Evolutionary conservation across 1,140 invertebrate genomes (phyloP).

Genomic region (Macrosteles quadrilineatus): DNA sequence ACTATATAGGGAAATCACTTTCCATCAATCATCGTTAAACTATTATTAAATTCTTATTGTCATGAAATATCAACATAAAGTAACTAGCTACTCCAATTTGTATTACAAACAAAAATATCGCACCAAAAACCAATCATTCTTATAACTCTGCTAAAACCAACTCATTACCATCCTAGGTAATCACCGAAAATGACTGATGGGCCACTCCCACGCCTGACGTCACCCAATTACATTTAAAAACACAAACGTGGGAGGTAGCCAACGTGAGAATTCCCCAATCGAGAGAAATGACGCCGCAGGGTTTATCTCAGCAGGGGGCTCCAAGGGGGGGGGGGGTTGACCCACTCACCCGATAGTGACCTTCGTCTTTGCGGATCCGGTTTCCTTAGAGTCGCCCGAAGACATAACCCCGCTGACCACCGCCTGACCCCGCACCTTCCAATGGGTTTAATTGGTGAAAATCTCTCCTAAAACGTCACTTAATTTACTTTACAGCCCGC

Average conservation of each 20-base stretch:
- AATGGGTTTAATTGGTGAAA: not conserved
- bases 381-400: slow-evolving; percentile 21
- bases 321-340: slow-evolving; percentile 11
- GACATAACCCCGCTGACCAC: slow-evolving; percentile 22
- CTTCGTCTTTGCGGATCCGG: slow-evolving; percentile 23
- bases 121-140: too few relatives aligned
- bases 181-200: too few relatives aligned
- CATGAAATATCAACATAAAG: too few relatives aligned
- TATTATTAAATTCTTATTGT: too few relatives aligned
- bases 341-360: slow-evolving; percentile 17
- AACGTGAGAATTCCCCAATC: slow-evolving; percentile 14
- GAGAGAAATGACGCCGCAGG: not conserved
- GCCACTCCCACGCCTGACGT: not conserved
- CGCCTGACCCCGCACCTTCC: slow-evolving; percentile 1
- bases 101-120: too few relatives aligned
- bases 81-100: too few relatives aligned
- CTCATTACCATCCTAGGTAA: too few relatives aligned
- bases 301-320: not conserved
- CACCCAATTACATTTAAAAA: not conserved
- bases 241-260: not conserved
- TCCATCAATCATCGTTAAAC: too few relatives aligned
- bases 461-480: slow-evolving; percentile 8
- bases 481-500: not conserved
- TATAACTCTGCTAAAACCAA: too few relatives aligned
- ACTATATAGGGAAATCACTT: too few relatives aligned